A percentile compares a stretch with the other conserved stretches of the same genome.
These are phyloP conservation scores for Uropetala carovei DNA, from an alignment of 2,888 invertebrate genomes.

Conservation along the genomic window DNA sequence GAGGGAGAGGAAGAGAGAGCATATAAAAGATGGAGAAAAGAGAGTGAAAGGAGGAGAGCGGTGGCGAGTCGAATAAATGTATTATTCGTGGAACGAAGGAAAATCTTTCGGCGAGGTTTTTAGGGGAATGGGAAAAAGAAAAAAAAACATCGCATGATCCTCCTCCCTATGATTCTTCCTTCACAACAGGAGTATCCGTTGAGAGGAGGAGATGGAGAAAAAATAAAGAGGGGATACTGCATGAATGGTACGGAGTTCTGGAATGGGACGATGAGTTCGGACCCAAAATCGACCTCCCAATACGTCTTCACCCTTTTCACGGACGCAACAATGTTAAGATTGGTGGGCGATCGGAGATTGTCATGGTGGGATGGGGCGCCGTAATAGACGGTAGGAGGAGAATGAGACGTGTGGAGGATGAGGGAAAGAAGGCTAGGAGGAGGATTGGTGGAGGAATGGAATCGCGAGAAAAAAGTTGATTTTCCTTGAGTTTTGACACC, in stretches of 20 bases:
- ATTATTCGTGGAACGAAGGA: neutral
- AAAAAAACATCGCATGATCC: neutral
- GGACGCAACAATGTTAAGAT: neutral
- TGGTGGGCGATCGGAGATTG: neutral
- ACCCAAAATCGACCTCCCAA: neutral
- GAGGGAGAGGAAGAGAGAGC: neutral
- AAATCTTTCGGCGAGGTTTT: neutral
- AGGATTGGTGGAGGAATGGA: no score
- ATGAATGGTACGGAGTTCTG: neutral
- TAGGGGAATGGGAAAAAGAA: neutral
- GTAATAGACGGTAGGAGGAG: no score
- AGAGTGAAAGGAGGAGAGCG: neutral
- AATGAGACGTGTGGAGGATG: no score
- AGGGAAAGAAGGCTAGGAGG: no score
- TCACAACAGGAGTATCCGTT: neutral
- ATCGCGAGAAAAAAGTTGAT: no score
- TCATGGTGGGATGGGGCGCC: no score
- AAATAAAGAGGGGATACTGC: neutral
- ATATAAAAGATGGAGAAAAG: slow-evolving; percentile 7
- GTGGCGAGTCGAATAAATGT: neutral
- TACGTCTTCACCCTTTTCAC: neutral
- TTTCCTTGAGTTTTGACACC: no score
- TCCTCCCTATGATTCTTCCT: slow-evolving; percentile 15
- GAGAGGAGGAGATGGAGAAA: neutral
- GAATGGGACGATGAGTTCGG: neutral